phyloP scores from a whole-genome alignment of 2,797 vertebrate genomes.

The Chaetophractus vellerosus region DNA sequence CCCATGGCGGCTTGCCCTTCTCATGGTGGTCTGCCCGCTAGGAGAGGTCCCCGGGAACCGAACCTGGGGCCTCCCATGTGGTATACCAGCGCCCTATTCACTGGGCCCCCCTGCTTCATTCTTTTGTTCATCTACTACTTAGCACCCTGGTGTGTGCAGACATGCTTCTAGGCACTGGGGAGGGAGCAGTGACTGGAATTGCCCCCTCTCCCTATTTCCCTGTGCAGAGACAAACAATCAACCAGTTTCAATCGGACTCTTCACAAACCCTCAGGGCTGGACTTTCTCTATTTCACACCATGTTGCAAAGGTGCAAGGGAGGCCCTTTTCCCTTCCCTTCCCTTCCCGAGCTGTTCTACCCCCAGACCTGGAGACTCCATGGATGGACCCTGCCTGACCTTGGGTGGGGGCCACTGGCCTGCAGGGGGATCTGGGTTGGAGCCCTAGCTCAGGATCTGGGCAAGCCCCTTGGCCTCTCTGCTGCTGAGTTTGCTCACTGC shows the following conservation, averaged over 20 bases:
- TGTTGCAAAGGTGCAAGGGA: background rate
- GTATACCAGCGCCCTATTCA: no score
- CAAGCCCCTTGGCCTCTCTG: background rate
- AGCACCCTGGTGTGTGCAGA: background rate
- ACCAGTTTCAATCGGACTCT: background rate
- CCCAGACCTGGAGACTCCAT: background rate
- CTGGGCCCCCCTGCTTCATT: background rate
- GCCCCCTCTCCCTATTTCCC: background rate
- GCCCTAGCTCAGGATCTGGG: rapidly evolving
- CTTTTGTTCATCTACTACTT: background rate
- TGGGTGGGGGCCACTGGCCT: no score
- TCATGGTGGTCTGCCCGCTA: no score
- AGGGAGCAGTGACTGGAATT: background rate
- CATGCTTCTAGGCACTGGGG: background rate
- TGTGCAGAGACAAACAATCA: background rate
- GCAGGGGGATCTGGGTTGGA: background rate
- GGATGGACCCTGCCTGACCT: no score
- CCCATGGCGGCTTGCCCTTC: no score
- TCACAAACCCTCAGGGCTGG: background rate
- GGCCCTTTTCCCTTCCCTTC: background rate
- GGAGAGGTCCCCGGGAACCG: no score
- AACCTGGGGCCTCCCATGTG: no score
- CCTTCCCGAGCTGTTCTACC: rapidly evolving
- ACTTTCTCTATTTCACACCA: background rate
- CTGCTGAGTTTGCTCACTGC: background rate